These are phyloP conservation scores for Tenebrosternarchus preto DNA, from an alignment of 2,113 vertebrate genomes.

Conservation along the genomic window DNA sequence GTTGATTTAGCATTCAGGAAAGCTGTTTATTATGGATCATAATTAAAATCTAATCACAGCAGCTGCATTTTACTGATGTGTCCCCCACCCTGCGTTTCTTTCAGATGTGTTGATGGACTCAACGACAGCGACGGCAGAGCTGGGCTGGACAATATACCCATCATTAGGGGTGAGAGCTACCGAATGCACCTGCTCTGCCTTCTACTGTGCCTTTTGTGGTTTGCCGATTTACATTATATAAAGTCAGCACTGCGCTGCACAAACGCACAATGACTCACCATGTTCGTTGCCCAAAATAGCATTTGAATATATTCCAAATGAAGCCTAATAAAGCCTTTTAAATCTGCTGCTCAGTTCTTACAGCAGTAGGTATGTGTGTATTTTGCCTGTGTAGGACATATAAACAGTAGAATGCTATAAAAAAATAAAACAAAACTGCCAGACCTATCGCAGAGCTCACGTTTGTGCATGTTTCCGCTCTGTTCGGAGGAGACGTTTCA, in stretches of 20 bases:
- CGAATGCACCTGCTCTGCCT: slow-evolving; percentile 32
- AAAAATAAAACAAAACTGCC: no score
- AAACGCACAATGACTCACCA: slow-evolving; percentile 40
- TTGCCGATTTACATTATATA: slow-evolving; percentile 14
- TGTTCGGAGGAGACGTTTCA: not conserved
- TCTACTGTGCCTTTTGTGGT: not conserved
- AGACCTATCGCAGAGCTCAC: not conserved
- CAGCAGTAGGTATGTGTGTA: not conserved
- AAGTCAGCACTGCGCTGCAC: slow-evolving; percentile 37
- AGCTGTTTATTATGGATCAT: slow-evolving; percentile 49
- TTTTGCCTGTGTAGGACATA: not conserved
- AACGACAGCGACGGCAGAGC: slow-evolving; percentile 91
- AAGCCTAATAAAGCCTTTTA: slow-evolving; percentile 14
- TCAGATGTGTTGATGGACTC: slow-evolving; percentile 96
- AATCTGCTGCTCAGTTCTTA: not conserved
- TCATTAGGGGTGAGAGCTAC: slow-evolving; percentile 83
- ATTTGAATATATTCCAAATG: slow-evolving; percentile 41
- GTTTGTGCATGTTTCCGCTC: slow-evolving; percentile 8
- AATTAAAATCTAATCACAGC: slow-evolving; percentile 49
- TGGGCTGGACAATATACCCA: slow-evolving; percentile 92
- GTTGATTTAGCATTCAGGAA: slow-evolving; percentile 49
- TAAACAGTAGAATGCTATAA: not conserved
- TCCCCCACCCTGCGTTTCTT: slow-evolving; percentile 47
- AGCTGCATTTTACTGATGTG: slow-evolving; percentile 34
- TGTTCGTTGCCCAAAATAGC: slow-evolving; percentile 34